Conservation (phyloP, 2,888 invertebrate genomes). For the Leptothorax acervorum region DNA sequence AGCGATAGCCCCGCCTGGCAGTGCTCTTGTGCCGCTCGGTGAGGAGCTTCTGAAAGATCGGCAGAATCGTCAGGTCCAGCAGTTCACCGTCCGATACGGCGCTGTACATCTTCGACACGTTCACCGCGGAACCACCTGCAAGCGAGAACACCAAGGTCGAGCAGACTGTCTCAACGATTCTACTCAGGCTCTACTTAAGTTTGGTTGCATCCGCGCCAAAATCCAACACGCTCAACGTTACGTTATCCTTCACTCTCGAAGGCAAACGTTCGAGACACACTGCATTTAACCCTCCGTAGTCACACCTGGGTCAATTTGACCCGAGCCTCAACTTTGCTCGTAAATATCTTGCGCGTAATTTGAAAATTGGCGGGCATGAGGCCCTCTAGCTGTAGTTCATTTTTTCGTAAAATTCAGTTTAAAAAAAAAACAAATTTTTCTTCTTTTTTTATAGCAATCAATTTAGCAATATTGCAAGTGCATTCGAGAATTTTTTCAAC, state of each 20-base stretch:
- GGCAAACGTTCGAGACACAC: background rate
- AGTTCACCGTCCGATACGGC: conserved; percentile 94
- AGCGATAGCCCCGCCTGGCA: conserved; percentile 89
- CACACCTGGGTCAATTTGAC: too few species aligned
- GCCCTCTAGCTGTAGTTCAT: too few species aligned
- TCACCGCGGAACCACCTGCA: conserved; percentile 79
- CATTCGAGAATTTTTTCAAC: too few species aligned
- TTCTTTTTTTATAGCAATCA: too few species aligned
- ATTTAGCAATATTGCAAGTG: too few species aligned
- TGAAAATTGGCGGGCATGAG: too few species aligned
- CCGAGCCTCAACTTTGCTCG: too few species aligned
- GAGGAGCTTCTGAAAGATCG: conserved; percentile 96
- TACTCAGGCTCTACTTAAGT: too few species aligned
- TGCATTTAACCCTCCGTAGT: too few species aligned
- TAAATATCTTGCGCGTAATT: too few species aligned
- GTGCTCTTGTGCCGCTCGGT: conserved; percentile 92
- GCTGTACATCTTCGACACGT: conserved; percentile 88
- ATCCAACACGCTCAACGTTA: conserved; percentile 31
- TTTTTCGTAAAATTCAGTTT: too few species aligned
- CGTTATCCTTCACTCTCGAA: background rate
- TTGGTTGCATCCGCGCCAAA: conserved; percentile 23
- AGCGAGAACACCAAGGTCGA: conserved; percentile 24
- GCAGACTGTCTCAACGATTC: conserved; percentile 51
- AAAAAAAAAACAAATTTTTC: too few species aligned
- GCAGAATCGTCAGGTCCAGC: conserved; percentile 94